phyloP scores from a whole-genome alignment of 2,888 invertebrate genomes.

The Oasisia sp. region DNA sequence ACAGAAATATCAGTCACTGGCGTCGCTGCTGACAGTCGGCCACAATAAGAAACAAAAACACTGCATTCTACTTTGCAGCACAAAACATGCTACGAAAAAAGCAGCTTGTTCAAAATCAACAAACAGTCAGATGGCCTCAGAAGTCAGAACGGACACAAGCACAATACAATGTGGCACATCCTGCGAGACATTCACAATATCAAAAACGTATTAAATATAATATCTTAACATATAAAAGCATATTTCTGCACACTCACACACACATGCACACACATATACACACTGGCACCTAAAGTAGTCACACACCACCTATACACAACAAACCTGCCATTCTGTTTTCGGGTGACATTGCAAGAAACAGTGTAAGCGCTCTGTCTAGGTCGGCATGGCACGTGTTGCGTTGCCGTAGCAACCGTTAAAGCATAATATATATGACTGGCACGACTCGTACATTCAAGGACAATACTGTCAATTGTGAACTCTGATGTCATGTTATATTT shows the following conservation, averaged over 20 bases:
- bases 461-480: background rate
- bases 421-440: background rate
- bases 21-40: background rate
- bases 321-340: background rate
- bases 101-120: background rate
- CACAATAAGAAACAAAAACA: background rate
- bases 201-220: constrained; percentile 13
- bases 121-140: background rate
- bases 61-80: background rate
- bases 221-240: background rate
- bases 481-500: background rate
- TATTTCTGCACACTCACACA: background rate
- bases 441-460: background rate
- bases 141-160: background rate
- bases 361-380: background rate
- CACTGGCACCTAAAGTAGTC: background rate
- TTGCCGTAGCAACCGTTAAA: background rate
- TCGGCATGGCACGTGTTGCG: background rate
- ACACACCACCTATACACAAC: background rate
- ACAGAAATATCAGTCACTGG: background rate
- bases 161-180: background rate
- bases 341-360: background rate
- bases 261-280: background rate
- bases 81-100: background rate
- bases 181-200: background rate